Conservation (phyloP, 2,888 invertebrate species). For the Macrophya annulata region DNA sequence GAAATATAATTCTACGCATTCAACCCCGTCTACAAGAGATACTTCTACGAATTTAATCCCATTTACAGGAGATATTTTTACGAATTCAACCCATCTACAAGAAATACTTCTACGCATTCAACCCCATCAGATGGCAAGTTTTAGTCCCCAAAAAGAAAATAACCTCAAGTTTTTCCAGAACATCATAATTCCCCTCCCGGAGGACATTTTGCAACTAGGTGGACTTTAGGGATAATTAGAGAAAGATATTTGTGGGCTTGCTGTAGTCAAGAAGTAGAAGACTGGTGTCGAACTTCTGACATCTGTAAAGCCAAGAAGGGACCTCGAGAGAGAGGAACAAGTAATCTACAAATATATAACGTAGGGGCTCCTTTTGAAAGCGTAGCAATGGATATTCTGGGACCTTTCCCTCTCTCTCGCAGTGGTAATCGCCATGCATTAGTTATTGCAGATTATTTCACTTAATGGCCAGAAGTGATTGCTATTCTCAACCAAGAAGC, state of each 20-base stretch:
- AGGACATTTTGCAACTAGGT: conserved; percentile 67
- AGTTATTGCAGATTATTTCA: too few relatives aligned
- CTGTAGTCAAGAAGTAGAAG: conserved; percentile 48
- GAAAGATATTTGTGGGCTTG: conserved; percentile 65
- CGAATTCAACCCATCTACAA: too few relatives aligned
- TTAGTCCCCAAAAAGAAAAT: conserved; percentile 55
- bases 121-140: conserved; percentile 57
- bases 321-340: conserved; percentile 57
- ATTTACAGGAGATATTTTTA: too few relatives aligned
- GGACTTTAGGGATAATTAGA: conserved; percentile 64
- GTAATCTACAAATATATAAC: conserved; percentile 62
- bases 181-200: conserved; percentile 55
- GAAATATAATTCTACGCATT: too few relatives aligned
- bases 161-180: conserved; percentile 53
- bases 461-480: too few relatives aligned
- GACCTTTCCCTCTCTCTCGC: conserved; percentile 62
- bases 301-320: conserved; percentile 63
- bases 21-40: too few relatives aligned
- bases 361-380: conserved; percentile 61
- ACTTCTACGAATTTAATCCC: too few relatives aligned
- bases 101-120: too few relatives aligned
- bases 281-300: conserved; percentile 64
- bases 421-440: conserved; percentile 63
- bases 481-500: too few relatives aligned
- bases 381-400: conserved; percentile 64